phyloP scores from a whole-genome alignment of 2,888 invertebrate species.

The Clepsis dumicolana region DNA sequence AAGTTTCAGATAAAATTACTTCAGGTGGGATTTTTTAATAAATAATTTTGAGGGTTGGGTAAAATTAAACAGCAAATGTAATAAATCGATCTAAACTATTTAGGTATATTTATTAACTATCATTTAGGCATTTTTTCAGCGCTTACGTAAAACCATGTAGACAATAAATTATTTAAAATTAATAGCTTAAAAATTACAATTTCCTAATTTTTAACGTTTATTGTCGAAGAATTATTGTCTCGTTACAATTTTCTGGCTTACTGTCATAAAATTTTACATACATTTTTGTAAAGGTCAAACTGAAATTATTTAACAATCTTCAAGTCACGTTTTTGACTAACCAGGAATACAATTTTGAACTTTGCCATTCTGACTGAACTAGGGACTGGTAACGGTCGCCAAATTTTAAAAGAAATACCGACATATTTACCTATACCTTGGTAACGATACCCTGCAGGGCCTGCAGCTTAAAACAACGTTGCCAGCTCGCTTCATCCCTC shows the following conservation, averaged over 20 bases:
- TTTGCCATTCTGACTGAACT: neutral
- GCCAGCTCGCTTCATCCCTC: no score
- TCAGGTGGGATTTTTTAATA: neutral
- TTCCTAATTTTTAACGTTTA: slow-evolving; percentile 31
- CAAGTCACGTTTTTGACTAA: neutral
- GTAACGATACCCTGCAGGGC: no score
- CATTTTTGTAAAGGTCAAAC: neutral
- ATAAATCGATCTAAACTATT: slow-evolving; percentile 65
- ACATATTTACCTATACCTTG: no score
- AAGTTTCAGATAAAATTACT: no score
- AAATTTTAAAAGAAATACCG: no score
- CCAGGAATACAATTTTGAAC: neutral
- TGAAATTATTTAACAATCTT: neutral
- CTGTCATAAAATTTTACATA: neutral
- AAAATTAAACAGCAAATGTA: slow-evolving; percentile 47
- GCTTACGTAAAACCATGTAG: slow-evolving; percentile 61
- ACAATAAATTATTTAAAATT: slow-evolving; percentile 34
- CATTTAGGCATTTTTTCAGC: slow-evolving; percentile 75
- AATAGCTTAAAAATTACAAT: slow-evolving; percentile 18
- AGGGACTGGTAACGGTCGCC: no score
- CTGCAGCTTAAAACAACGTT: no score
- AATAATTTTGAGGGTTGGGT: neutral
- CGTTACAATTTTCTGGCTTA: neutral
- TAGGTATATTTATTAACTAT: slow-evolving; percentile 52
- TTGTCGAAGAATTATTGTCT: slow-evolving; percentile 52